Evolutionary conservation across 1,140 invertebrate species (phyloP), one percentile per base, ranked within the genome.

Genomic region (Drosophila kanapiae): DNA sequence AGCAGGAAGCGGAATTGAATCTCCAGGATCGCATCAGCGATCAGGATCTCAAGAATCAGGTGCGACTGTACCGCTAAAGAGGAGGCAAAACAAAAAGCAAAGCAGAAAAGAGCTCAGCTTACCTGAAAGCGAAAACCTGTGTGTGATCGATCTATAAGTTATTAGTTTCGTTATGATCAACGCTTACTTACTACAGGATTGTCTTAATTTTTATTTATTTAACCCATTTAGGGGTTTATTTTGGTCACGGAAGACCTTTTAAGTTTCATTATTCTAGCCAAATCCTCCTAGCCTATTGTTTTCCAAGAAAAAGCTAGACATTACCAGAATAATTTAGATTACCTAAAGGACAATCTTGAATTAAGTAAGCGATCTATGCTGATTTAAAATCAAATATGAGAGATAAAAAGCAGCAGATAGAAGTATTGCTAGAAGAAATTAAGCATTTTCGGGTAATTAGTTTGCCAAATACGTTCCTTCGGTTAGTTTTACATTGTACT

Each of bases 21-120:
- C 86, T 87, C 9, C 88, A 90, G 42, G 91, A 92, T 74, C 81
- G 84, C 6, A 92, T 92, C 1, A 91, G 91, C 45, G 91, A 92
- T 29, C 59, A 57, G 27, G 91, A 92, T 53, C 78, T 92, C 14
- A 86, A 83, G 37, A 75, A 88, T n/a, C 91, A 92, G 72, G 74
- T 92, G 29, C 78, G 80, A 27, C 49, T 92, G 29, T 92, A 92
- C 67, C 91, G 91, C 57, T 92, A 47, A 72, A 51, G 6, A 6
- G 13, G 6, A 27, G n/a, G 4, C 13, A 23, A 31, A 6, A 14
- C 38, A 45, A 40, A 38, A 18, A n/a, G 6, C 10, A 33, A 38
- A n/a, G 53, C 53, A 27, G 13, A 54, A 38, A 27, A 35, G 40
- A 18, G 40, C 58, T 64, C 38, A 49, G 45, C 54, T 42, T 72